phyloP scores from a whole-genome alignment of 2,113 vertebrate genomes.

The Girardinichthys multiradiatus region DNA sequence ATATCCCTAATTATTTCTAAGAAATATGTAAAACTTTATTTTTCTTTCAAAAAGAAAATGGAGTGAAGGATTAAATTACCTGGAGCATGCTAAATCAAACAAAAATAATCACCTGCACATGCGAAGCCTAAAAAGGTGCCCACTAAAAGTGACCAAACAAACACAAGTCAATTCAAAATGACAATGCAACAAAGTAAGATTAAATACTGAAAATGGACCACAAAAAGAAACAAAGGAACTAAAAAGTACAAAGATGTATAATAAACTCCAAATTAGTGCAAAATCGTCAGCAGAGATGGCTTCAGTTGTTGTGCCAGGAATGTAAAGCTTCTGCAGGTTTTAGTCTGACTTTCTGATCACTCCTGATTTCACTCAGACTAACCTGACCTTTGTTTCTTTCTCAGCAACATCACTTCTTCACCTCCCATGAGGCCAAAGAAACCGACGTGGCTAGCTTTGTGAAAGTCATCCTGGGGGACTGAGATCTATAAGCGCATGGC shows the following conservation, averaged over 20 bases:
- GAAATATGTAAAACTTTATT: neutral
- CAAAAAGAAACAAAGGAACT: neutral
- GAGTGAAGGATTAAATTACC: neutral
- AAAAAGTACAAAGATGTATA: no score
- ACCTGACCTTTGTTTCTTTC: neutral
- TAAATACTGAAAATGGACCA: neutral
- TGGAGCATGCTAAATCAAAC: neutral
- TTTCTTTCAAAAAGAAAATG: neutral
- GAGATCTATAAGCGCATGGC: constrained; percentile 69
- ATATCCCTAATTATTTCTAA: neutral
- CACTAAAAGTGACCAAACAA: no score
- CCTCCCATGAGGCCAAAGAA: constrained; percentile 93
- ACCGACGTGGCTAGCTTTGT: constrained; percentile 97
- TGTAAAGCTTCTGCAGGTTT: no score
- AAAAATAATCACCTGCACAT: no score
- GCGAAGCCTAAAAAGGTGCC: no score
- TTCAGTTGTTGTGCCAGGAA: no score
- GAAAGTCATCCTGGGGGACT: constrained; percentile 91
- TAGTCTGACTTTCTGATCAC: neutral
- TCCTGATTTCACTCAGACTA: constrained; percentile 1
- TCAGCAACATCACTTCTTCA: constrained; percentile 96
- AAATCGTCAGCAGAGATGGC: neutral
- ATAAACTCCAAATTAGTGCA: no score
- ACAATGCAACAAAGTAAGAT: no score
- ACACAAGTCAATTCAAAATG: no score